Evolutionary conservation across 2,797 vertebrate genomes (phyloP), one percentile per base, ranked within the genome.

Genomic region (Sparus aurata): DNA sequence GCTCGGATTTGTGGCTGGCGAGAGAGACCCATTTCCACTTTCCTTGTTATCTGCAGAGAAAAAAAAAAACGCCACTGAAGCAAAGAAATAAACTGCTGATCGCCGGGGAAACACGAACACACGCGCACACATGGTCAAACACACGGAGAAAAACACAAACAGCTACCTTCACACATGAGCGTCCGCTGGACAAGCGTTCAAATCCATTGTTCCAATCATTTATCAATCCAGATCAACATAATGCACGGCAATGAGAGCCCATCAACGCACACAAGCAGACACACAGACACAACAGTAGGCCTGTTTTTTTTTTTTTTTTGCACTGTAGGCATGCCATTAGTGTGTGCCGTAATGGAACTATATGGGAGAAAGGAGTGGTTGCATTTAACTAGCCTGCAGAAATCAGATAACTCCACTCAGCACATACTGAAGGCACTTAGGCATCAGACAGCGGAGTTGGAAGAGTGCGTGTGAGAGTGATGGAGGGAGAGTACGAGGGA

Each of bases 321-420:
- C 50, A 38, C 46, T 6, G 66, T 12, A 62, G 72, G 70, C 81
- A 3, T 46, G 75, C 82, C 74, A 83, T 85, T 87, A 87, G 62
- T 18, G 69, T 57, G 65, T 59, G 74, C 72, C 69, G 73, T 88
- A 87, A 92, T 80, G 79, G 83, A 75, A 81, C 64, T 65, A 64
- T 75, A 77, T 59, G 64, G 53, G 59, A 66, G 61, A 57, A 57
- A 70, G 77, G 83, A 85, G 88, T 71, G 82, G 71, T 69, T 87
- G 77, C 80, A 83, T 91, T 90, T 89, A 91, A 89, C 89, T 83
- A 60, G 87, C 74, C 81, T 86, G 77, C 73, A 89, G 85, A 89
- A 92, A 93, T 91, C 91, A 88, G 88, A 93, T 91, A 88, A 91
- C 83, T 87, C 79, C 80, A 80, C 90, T 93, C 91, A 91, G 91